Evolutionary conservation across 2,113 vertebrate genomes (phyloP).

Genomic region (Alligator mississippiensis): DNA sequence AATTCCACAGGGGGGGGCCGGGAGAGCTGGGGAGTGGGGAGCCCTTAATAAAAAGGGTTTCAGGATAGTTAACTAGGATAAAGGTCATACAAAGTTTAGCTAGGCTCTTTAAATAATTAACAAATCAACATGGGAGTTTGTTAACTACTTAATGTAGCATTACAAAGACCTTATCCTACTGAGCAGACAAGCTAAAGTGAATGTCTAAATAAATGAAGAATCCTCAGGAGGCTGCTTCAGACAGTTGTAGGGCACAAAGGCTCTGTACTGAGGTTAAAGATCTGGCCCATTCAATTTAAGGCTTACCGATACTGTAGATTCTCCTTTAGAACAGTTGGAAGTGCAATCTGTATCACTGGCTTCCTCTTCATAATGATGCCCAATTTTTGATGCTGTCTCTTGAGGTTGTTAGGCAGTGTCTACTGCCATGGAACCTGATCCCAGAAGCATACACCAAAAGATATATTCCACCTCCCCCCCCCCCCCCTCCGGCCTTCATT

Average conservation of each 20-base stretch:
- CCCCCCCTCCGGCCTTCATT: background rate
- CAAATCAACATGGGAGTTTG: too few species aligned
- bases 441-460: too few species aligned
- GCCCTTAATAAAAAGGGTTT: too few species aligned
- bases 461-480: background rate
- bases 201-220: background rate
- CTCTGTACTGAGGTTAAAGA: slow-evolving; percentile 29
- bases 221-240: slow-evolving; percentile 22
- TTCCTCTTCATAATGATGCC: background rate
- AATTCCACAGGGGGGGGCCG: too few species aligned
- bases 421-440: background rate
- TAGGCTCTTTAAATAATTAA: too few species aligned
- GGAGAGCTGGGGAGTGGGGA: too few species aligned
- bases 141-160: too few species aligned
- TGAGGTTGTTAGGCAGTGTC: background rate
- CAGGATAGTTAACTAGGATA: too few species aligned
- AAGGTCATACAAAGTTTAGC: too few species aligned
- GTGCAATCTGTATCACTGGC: background rate
- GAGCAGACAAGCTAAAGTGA: background rate
- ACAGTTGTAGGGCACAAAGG: slow-evolving; percentile 16
- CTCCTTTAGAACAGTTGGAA: background rate
- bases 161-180: background rate
- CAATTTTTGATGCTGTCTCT: background rate
- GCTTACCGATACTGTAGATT: background rate
- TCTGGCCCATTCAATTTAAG: slow-evolving; percentile 14